Evolutionary conservation across 2,888 invertebrate genomes (phyloP).

Genomic region (Diadromus collaris): DNA sequence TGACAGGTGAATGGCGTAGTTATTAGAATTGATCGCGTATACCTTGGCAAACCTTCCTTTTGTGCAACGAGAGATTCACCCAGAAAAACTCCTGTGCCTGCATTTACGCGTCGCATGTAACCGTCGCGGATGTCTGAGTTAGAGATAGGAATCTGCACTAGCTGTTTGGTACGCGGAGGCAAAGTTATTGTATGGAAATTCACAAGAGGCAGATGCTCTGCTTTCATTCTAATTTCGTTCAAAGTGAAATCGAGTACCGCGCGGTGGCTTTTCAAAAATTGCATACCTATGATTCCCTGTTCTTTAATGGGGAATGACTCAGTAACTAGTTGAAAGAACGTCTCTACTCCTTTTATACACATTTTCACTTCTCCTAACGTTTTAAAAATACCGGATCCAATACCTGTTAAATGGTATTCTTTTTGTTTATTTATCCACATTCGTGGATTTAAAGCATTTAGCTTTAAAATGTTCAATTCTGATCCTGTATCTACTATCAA

Average conservation of each 20-base stretch:
- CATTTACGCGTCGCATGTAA: constrained; percentile 10
- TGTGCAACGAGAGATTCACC: constrained; percentile 10
- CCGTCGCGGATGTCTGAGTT: background rate
- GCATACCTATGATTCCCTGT: constrained; percentile 33
- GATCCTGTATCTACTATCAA: constrained; percentile 31
- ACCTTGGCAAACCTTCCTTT: background rate
- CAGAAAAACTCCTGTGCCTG: constrained; percentile 11
- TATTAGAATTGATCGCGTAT: constrained; percentile 10
- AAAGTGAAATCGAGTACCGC: constrained; percentile 16
- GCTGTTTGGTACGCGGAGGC: background rate
- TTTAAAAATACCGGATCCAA: background rate
- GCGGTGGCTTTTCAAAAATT: constrained; percentile 25
- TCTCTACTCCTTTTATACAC: constrained; percentile 7
- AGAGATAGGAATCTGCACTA: background rate
- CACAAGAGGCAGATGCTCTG: background rate
- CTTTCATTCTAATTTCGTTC: constrained; percentile 6
- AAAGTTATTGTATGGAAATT: background rate
- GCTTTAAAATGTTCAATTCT: constrained; percentile 19
- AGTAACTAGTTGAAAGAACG: constrained; percentile 27
- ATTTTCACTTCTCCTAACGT: constrained; percentile 22
- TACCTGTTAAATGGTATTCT: constrained; percentile 8
- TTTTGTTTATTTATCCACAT: background rate
- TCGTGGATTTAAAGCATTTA: background rate
- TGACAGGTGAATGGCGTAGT: background rate
- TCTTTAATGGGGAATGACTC: constrained; percentile 27